Conservation (phyloP, 2,113 vertebrate genomes). For the Budorcas taxicolor region DNA sequence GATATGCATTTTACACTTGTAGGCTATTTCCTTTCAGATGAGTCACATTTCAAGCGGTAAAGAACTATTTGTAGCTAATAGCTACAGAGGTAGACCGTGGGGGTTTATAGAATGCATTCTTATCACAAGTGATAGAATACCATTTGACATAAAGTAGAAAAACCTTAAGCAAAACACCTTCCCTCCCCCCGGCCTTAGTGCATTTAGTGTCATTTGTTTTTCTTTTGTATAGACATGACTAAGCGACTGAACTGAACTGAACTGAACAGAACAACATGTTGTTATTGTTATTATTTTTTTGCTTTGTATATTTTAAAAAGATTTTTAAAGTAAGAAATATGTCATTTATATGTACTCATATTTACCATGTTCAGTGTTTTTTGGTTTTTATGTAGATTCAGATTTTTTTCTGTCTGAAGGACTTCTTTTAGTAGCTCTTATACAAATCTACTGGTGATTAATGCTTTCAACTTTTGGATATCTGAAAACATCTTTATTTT, state of each 20-base stretch:
- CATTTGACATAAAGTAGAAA: not conserved
- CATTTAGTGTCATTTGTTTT: not conserved
- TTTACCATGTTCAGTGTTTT: not conserved
- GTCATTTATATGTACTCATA: not conserved
- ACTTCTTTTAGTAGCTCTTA: not conserved
- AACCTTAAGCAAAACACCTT: not conserved
- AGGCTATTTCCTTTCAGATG: not conserved
- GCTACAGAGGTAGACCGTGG: not conserved
- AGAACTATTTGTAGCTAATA: not conserved
- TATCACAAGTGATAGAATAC: not conserved
- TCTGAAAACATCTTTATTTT: not conserved
- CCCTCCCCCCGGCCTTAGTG: not conserved
- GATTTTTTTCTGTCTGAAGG: not conserved
- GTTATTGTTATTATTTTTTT: not conserved
- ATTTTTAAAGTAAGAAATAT: not conserved
- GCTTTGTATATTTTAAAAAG: not conserved
- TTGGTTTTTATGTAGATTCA: not conserved
- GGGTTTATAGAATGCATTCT: not conserved
- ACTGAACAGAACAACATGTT: not conserved
- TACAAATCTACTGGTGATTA: not conserved
- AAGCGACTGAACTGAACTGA: too few species aligned
- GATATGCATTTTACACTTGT: not conserved
- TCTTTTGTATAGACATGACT: not conserved
- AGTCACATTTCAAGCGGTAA: not conserved
- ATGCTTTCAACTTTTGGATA: not conserved